Conservation (phyloP, 2,797 vertebrate genomes). For the Pseudopleuronectes americanus region DNA sequence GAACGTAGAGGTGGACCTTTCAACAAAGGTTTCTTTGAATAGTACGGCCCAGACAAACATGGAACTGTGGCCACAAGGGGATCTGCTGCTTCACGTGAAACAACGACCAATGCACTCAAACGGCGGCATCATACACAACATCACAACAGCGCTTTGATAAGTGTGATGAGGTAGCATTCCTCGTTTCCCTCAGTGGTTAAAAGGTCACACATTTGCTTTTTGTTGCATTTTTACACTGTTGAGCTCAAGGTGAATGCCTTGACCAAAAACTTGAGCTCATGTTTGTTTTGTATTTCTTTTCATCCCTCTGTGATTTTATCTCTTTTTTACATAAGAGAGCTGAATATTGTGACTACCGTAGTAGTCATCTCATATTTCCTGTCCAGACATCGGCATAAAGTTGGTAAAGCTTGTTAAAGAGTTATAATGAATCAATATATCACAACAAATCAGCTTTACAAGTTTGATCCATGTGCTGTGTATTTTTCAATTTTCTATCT, state of each 20-base stretch:
- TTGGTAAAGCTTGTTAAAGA: conserved; percentile 31
- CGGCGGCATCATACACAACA: not conserved
- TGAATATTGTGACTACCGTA: conserved; percentile 57
- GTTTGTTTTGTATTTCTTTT: conserved; percentile 11
- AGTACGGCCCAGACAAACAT: not conserved
- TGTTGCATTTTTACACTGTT: conserved; percentile 22
- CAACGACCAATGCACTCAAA: conserved; percentile 6
- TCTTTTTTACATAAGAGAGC: conserved; percentile 48
- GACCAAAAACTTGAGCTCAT: conserved; percentile 14
- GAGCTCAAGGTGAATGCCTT: conserved; percentile 15
- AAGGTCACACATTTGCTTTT: conserved; percentile 25
- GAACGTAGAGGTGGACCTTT: not conserved
- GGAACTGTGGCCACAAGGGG: conserved; percentile 1
- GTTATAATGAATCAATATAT: conserved; percentile 43
- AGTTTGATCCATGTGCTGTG: conserved; percentile 8
- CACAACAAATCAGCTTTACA: conserved; percentile 17
- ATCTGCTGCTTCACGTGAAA: conserved; percentile 32
- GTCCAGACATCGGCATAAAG: conserved; percentile 26
- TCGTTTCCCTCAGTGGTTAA: not conserved
- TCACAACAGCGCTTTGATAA: no score
- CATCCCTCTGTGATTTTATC: conserved; percentile 7
- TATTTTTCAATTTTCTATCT: not conserved
- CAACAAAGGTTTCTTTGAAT: not conserved
- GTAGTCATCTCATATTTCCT: conserved; percentile 54
- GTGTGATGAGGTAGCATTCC: no score